phyloP scores from a whole-genome alignment of 2,797 vertebrate species.

The Chelonia mydas region DNA sequence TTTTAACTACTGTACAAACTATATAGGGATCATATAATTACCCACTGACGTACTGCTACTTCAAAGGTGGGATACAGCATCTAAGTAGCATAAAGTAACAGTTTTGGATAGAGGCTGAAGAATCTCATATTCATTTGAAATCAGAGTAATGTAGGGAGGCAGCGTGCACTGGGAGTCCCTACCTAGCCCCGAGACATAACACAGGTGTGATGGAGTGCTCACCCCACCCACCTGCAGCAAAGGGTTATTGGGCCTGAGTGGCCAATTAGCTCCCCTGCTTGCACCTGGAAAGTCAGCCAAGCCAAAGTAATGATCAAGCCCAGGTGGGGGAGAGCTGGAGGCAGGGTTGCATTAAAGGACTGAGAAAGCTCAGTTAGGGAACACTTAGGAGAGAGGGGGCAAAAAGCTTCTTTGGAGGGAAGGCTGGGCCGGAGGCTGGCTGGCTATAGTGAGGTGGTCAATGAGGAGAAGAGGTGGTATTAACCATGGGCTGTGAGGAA shows the following conservation, averaged over 20 bases:
- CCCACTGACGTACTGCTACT: background rate
- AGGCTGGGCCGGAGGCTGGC: background rate
- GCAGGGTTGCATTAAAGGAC: background rate
- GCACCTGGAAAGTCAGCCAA: background rate
- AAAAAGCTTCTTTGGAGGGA: background rate
- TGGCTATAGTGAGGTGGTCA: background rate
- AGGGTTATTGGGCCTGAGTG: background rate
- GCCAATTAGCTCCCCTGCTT: background rate
- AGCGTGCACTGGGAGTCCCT: background rate
- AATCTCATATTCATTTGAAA: background rate
- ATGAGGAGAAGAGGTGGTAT: background rate
- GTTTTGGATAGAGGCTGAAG: background rate
- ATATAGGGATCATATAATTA: background rate
- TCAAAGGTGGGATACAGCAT: background rate
- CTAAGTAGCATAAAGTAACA: background rate
- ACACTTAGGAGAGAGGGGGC: background rate
- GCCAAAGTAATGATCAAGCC: background rate
- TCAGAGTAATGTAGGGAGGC: background rate
- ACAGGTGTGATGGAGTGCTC: background rate
- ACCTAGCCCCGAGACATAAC: background rate
- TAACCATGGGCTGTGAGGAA: background rate
- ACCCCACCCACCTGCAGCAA: background rate
- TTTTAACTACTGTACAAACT: background rate
- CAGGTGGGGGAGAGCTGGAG: background rate
- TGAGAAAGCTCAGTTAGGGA: background rate